Base-by-base conservation (phyloP, 1,140 invertebrate species). In the Cydia strobilella region DNA sequence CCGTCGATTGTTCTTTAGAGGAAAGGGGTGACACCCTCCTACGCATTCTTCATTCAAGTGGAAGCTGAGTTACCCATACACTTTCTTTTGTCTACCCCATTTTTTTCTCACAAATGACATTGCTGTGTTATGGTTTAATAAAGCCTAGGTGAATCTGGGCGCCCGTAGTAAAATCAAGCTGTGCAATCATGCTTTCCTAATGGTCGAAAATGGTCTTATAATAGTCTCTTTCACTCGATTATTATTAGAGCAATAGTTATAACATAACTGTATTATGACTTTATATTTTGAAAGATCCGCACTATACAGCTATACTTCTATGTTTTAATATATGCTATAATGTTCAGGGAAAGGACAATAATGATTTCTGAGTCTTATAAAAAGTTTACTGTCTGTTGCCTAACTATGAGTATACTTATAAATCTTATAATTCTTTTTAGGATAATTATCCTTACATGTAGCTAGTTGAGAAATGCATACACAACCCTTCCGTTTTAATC, bases 11-110 rank as follows among this genome's bases (percentile, higher is more conserved):
- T 87, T 84, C 77, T 86, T 82, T 77, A 84, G 77, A 85, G 79
- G 80, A 83, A 86, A 83, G 82, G 89, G 88, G 86, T 86, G 88
- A 84, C 85, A 88, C 88, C 89, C 86, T 90, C 85, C 85, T 80
- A 86, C 87, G 83, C 81, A 86, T 82, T 85, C 79, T 85, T 81
- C 84, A 86, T 88, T 90, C 78, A 86, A 90, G 86, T 89, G 87
- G 87, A 87, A 87, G 80, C 79, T 82, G 81, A 82, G 81, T 82
- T 86, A 84, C 81, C 80, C 77, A 81, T 78, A 81, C 73, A 77
- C 72, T 77, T 77, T 69, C 31, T 39, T 35, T 69, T 69, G 65
- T 69, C 65, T 65, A 31, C 9, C 23, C 13, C 63, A 15, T 69
- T 69, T 69, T n/a, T 69, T 31, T 69, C 25, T 66, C 65, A 10